Conservation (phyloP, 2,797 vertebrate species). For the Pyrocephalus nanus region DNA sequence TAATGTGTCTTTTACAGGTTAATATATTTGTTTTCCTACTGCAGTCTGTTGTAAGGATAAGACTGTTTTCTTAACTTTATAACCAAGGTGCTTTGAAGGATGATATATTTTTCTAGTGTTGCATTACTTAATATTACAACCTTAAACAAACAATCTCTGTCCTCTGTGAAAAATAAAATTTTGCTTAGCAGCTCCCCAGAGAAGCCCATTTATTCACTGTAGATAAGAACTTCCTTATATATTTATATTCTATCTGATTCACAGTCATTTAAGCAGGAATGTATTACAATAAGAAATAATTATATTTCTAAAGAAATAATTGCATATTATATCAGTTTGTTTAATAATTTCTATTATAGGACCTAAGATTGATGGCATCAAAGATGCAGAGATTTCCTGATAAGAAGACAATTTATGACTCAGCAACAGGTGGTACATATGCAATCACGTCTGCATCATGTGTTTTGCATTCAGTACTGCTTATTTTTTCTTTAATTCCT, state of each 20-base stretch:
- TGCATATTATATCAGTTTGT: not conserved
- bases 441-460: not conserved
- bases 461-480: not conserved
- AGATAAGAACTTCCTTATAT: not conserved
- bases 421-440: not conserved
- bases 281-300: not conserved
- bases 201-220: not conserved
- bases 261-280: not conserved
- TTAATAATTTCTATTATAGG: not conserved
- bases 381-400: not conserved
- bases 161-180: not conserved
- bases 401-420: not conserved
- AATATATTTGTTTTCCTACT: constrained; percentile 62
- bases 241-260: not conserved
- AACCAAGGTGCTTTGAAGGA: constrained; percentile 71
- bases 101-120: constrained; percentile 37
- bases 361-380: not conserved
- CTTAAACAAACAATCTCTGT: constrained; percentile 23
- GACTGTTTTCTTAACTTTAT: constrained; percentile 61
- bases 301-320: not conserved
- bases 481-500: not conserved
- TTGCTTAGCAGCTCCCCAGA: not conserved
- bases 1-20: constrained; percentile 63
- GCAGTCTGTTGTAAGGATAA: not conserved
- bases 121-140: constrained; percentile 46